Base-by-base conservation (phyloP, 2,113 vertebrate species). In the Chaetura pelagica region DNA sequence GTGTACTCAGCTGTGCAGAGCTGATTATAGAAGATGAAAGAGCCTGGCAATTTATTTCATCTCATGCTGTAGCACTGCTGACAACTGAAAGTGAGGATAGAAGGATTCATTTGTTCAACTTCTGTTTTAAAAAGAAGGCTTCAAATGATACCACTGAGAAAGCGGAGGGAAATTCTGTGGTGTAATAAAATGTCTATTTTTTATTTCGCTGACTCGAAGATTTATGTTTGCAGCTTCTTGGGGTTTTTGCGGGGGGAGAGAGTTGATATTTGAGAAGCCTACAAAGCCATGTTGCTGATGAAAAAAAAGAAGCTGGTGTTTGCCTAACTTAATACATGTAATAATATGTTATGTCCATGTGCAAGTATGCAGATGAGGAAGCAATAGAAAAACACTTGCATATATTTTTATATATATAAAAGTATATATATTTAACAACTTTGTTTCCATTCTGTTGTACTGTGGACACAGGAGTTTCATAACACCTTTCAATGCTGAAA, bases 11-110 rank as follows among this genome's bases (percentile, higher is more conserved):
- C 98, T 98, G 97, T 96, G 97, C 95, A n/a, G 97, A 95, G 96
- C 97, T 98, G 98, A 98, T 98, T 98, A 98, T 96, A 94, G 97
- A 96, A 98, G 97, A 98, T 98, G 97, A 98, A 98, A 98, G 96
- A 97, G 93, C 92, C 81, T 86, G 54, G 96, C 94, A 96, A 98
- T 98, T 98, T 97, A 98, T 98, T 98, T 98, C 98, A 97, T 97
- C 97, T 98, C 96, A 93, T 32, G n/a, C 96, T 97, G 97, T 97
- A 98, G 92, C 97, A 94, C 96, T 97, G 97, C 98, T 98, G 97
- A 98, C 97, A 98, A 97, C 97, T 94, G 86, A 96, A 98, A 98
- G 97, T 96, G 97, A 97, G 91, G 97, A 98, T 97, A 98, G 98
- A 98, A 98, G 97, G 97, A 98, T 98, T 98, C 98, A 98, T 98